These are phyloP conservation scores for Rhegmatorhina hoffmannsi DNA, from an alignment of 2,113 vertebrate genomes.

Conservation along the genomic window DNA sequence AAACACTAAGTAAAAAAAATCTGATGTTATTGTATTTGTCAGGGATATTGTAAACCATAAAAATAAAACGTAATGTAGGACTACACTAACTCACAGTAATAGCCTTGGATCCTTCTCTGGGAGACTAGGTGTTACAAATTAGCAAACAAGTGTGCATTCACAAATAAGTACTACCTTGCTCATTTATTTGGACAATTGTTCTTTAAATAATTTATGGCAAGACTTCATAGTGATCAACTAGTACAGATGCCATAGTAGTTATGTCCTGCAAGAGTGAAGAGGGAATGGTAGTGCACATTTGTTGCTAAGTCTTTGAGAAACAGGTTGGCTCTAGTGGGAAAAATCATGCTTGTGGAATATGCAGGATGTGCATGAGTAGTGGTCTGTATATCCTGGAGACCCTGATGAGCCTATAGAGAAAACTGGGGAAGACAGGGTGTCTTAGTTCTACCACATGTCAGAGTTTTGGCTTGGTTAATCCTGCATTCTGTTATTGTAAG, in stretches of 20 bases:
- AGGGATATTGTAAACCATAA: background rate
- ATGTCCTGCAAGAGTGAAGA: background rate
- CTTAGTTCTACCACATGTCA: background rate
- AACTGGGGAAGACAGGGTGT: background rate
- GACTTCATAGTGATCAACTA: background rate
- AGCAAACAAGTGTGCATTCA: conserved; percentile 4
- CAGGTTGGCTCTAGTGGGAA: background rate
- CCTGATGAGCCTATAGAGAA: background rate
- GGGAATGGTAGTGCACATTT: background rate
- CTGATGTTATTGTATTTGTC: background rate
- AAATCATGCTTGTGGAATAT: background rate
- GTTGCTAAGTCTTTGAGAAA: background rate
- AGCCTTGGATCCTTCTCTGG: background rate
- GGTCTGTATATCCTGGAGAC: background rate
- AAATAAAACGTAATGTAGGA: background rate
- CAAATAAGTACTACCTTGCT: background rate
- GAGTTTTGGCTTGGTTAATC: background rate
- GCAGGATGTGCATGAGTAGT: background rate
- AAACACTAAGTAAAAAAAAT: background rate
- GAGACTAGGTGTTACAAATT: conserved; percentile 29
- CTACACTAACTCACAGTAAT: conserved; percentile 35
- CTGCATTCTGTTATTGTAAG: background rate
- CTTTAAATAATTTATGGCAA: conserved; percentile 57
- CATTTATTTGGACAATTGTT: conserved; percentile 34
- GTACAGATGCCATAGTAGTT: background rate